Evolutionary conservation across 2,797 vertebrate species (phyloP).

Genomic region (Lithobates pipiens): DNA sequence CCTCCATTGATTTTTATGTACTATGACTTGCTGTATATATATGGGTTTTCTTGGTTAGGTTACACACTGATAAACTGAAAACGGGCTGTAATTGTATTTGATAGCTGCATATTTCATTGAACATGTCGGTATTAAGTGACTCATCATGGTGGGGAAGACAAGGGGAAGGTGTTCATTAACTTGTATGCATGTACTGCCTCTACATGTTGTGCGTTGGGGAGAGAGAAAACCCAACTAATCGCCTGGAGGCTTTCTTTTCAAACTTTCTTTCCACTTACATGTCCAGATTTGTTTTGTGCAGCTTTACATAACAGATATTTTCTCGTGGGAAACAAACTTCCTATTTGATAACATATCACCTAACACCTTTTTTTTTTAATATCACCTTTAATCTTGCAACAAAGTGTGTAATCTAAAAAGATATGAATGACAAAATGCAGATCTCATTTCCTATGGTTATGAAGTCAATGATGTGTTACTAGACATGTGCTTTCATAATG

Average conservation of each 20-base stretch:
- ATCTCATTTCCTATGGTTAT: background rate
- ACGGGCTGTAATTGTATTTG: background rate
- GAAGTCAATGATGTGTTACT: no score
- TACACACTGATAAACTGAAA: background rate
- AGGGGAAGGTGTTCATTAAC: background rate
- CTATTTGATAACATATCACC: background rate
- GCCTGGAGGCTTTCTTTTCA: conserved; percentile 26
- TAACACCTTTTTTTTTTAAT: no score
- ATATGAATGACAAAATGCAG: background rate
- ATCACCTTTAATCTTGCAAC: background rate
- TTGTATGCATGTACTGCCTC: conserved; percentile 5
- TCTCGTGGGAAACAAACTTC: conserved; percentile 25
- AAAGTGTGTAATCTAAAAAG: background rate
- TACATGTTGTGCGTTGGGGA: conserved; percentile 7
- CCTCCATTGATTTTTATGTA: no score
- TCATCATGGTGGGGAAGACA: background rate
- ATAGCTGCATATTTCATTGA: background rate
- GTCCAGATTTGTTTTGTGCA: conserved; percentile 11
- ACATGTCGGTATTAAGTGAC: background rate
- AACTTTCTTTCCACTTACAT: background rate
- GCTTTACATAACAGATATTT: conserved; percentile 19
- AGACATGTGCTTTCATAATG: no score
- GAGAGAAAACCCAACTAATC: conserved; percentile 19
- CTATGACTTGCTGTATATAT: no score
- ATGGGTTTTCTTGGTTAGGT: background rate